A percentile compares a stretch with the other conserved stretches of the same genome.
Conservation (phyloP, 2,888 invertebrate genomes). For the Leucophenga maculata region DNA sequence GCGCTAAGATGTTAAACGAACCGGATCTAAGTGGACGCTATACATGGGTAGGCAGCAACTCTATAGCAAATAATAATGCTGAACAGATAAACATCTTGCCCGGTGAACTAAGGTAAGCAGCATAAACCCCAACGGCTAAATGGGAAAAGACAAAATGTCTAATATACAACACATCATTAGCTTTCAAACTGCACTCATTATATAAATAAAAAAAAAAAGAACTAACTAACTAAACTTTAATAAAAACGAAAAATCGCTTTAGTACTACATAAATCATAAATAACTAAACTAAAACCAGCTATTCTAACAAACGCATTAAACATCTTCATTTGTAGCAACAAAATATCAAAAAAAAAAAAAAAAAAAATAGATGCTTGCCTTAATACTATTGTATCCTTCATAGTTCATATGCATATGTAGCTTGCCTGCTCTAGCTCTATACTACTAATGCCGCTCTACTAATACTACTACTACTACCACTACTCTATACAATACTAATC, state of each 20-base stretch:
- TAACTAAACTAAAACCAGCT: not conserved
- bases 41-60: constrained; percentile 51
- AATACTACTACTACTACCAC: no score
- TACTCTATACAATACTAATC: no score
- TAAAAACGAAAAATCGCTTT: constrained; percentile 6
- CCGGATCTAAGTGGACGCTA: constrained; percentile 49
- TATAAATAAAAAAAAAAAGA: not conserved
- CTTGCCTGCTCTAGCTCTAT: constrained; percentile 4
- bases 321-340: not conserved
- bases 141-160: not conserved
- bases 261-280: constrained; percentile 17
- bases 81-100: constrained; percentile 40
- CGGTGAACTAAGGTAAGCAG: constrained; percentile 65
- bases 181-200: constrained; percentile 20
- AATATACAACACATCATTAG: constrained; percentile 16
- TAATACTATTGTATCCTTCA: constrained; percentile 16
- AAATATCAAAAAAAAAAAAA: constrained; percentile 28
- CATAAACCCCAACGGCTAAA: not conserved
- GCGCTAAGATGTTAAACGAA: constrained; percentile 51
- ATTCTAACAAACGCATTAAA: constrained; percentile 24
- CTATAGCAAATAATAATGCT: constrained; percentile 53
- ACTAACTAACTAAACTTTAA: constrained; percentile 12
- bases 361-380: constrained; percentile 39
- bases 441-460: not conserved
- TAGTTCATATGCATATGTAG: not conserved